A percentile compares a stretch with the other conserved stretches of the same genome.
Evolutionary conservation across 2,888 invertebrate species (phyloP).

Genomic region (Phaonia tiefii): DNA sequence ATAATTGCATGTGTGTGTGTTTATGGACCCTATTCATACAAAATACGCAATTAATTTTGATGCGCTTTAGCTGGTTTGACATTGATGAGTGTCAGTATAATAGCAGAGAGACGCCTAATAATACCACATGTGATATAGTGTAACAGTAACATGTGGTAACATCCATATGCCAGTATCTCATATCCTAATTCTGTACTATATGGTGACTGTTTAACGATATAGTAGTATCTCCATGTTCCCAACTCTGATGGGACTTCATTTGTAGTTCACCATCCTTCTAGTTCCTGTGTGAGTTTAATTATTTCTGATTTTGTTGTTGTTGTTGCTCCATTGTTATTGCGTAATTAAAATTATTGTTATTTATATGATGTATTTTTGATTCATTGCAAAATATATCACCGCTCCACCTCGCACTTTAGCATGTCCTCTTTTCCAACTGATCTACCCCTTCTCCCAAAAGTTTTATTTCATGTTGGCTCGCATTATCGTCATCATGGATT

Average conservation of each 20-base stretch:
- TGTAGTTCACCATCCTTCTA: background rate
- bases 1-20: no score
- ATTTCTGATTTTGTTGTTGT: conserved; percentile 18
- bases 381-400: no score
- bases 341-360: conserved; percentile 58
- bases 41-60: conserved; percentile 61
- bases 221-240: background rate
- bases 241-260: background rate
- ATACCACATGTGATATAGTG: conserved; percentile 57
- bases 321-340: conserved; percentile 16
- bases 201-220: conserved; percentile 1
- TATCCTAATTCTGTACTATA: conserved; percentile 29
- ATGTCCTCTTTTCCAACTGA: no score
- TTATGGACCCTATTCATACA: conserved; percentile 12
- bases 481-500: background rate
- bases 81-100: conserved; percentile 61
- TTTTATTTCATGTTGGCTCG: conserved; percentile 8
- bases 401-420: no score
- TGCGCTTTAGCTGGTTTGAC: conserved; percentile 58
- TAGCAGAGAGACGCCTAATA: conserved; percentile 55
- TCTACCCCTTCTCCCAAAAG: no score
- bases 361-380: conserved; percentile 39
- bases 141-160: no score
- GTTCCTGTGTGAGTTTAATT: conserved; percentile 12
- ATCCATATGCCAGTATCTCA: conserved; percentile 55